Conservation (phyloP, 2,888 invertebrate genomes). For the Leucania comma region DNA sequence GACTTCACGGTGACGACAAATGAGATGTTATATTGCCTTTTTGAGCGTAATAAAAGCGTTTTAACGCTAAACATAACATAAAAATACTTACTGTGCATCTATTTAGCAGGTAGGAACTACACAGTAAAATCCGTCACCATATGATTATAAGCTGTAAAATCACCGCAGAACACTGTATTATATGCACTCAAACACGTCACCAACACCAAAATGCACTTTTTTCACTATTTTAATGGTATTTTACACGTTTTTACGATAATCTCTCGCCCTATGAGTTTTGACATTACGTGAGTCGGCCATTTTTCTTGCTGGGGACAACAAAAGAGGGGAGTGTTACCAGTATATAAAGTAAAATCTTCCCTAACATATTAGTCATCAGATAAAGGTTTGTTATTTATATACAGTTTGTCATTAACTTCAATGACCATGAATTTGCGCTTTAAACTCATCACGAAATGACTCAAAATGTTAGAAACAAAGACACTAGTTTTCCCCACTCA, state of each 20-base stretch:
- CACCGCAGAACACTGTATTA: conserved; percentile 66
- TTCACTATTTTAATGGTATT: conserved; percentile 71
- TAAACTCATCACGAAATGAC: conserved; percentile 35
- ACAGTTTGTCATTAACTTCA: conserved; percentile 51
- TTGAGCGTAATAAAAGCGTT: conserved; percentile 31
- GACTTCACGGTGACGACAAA: conserved; percentile 1
- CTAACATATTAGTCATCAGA: conserved; percentile 56
- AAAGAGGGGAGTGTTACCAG: conserved; percentile 80
- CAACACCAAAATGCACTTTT: conserved; percentile 67
- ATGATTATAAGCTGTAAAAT: conserved; percentile 63
- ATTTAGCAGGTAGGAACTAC: conserved; percentile 74
- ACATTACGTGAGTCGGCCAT: conserved; percentile 87
- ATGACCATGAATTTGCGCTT: conserved; percentile 40
- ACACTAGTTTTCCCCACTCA: conserved; percentile 1
- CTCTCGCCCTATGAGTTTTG: conserved; percentile 83
- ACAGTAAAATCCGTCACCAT: conserved; percentile 72
- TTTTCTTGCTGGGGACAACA: conserved; percentile 84
- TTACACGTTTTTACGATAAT: conserved; percentile 82
- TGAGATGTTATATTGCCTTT: conserved; percentile 31
- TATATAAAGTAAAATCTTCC: conserved; percentile 48
- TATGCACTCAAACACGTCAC: conserved; percentile 75
- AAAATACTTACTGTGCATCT: conserved; percentile 86
- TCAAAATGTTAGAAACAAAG: conserved; percentile 36
- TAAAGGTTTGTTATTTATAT: conserved; percentile 53
- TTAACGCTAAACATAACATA: conserved; percentile 59